These are phyloP conservation scores for Brenthis ino DNA, from an alignment of 2,888 invertebrate genomes.

Conservation along the genomic window DNA sequence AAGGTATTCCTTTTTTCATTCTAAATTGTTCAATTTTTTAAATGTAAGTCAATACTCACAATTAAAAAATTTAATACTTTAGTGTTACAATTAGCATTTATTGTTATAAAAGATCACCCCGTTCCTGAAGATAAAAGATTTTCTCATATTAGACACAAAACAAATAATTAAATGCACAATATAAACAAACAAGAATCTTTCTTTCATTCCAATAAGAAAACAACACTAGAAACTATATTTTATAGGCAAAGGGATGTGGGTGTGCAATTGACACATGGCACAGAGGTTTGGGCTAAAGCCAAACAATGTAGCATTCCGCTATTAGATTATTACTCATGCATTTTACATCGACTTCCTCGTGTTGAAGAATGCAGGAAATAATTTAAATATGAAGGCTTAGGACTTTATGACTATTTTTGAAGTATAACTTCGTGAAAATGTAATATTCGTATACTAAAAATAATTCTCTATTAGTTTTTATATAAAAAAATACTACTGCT, in stretches of 20 bases:
- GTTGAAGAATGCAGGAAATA: constrained; percentile 13
- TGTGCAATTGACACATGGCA: constrained; percentile 32
- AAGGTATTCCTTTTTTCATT: too few relatives aligned
- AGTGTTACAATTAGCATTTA: too few relatives aligned
- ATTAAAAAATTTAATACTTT: too few relatives aligned
- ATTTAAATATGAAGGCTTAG: constrained; percentile 15
- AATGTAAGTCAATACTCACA: too few relatives aligned
- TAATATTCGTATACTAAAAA: background rate
- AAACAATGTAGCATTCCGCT: constrained; percentile 39
- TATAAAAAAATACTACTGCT: too few relatives aligned
- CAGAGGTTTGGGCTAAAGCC: constrained; percentile 39
- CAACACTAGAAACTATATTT: constrained; percentile 4
- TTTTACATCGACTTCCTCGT: constrained; percentile 35
- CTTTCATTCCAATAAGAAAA: constrained; percentile 1
- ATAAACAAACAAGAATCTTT: background rate
- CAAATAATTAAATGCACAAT: background rate
- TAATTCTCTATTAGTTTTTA: too few relatives aligned
- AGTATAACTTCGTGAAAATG: background rate
- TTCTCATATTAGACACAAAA: too few relatives aligned
- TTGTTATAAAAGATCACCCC: too few relatives aligned
- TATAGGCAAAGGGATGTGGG: constrained; percentile 25
- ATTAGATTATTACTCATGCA: constrained; percentile 43
- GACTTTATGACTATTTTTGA: background rate
- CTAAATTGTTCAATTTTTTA: too few relatives aligned
- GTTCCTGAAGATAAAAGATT: too few relatives aligned